Base-by-base conservation (phyloP, 2,797 vertebrate species). In the Arremon brunneinucha region DNA sequence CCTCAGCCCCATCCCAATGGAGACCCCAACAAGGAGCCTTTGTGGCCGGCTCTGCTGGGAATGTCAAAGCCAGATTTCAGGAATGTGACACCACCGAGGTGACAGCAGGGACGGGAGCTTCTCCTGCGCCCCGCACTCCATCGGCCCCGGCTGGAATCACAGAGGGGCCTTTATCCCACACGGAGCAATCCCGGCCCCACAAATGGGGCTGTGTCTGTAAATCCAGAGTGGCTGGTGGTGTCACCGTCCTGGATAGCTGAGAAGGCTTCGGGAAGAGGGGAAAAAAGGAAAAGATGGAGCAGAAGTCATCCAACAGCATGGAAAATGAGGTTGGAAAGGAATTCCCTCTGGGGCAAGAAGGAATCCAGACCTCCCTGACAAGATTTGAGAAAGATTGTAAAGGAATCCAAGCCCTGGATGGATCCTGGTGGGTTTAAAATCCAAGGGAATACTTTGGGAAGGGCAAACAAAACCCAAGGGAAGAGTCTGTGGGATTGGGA, bases 151-250 rank as follows among this genome's bases (percentile, higher is more conserved):
- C 86, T 94, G 76, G 41, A 91, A 70, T 55, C 46, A 97, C 95
- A 96, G 95, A 88, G 75, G 71, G 16, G 65, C 24, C 93, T 95
- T 96, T 94, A 71, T 83, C 85, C 16, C 53, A 11, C 39, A 37
- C 22, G n/a, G 94, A 96, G 9, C 47, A 34, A 71, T 80, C 88
- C 80, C 69, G 23, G 52, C 41, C 43, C 77, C 90, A 97, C 96
- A 97, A 97, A 96, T 64, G 55, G 44, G 14, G 74, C 87, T 76
- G 77, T 97, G 97, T 97, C 91, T 71, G 18, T 47, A 55, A 95
- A 85, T 49, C 14, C 1, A 8, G 93, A 94, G 97, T 7, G 83
- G 89, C 94, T 96, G 97, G 94, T 81, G 83, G 97, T 96, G 93
- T 94, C 94, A 92, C 26, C 53, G 6, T 11, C 57, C 56, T 13